These are phyloP conservation scores for Ispidina lecontei DNA, from an alignment of 2,797 vertebrate species.

Conservation along the genomic window DNA sequence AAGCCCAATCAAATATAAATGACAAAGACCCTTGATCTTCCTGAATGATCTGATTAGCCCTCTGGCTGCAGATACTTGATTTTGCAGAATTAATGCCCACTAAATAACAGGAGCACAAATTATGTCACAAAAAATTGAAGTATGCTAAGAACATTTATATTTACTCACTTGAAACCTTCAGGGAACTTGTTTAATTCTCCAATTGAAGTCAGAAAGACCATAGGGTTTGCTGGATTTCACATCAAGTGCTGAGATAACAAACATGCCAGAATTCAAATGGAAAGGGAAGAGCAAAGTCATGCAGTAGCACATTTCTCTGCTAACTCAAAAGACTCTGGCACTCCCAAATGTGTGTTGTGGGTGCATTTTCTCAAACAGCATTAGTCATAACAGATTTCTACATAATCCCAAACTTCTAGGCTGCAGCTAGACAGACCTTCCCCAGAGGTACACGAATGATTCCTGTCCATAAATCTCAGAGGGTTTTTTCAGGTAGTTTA, in stretches of 20 bases:
- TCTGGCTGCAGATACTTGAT: not conserved
- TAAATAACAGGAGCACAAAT: not conserved
- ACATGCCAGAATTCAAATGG: not conserved
- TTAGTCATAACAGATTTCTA: not conserved
- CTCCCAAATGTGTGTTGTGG: not conserved
- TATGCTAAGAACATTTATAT: not conserved
- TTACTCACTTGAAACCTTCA: not conserved
- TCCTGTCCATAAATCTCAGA: not conserved
- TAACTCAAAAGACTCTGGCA: not conserved
- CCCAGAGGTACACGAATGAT: not conserved
- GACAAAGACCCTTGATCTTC: not conserved
- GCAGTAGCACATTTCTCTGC: not conserved
- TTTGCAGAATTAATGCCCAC: not conserved
- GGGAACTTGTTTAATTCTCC: not conserved
- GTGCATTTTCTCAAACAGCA: not conserved
- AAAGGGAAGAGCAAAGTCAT: not conserved
- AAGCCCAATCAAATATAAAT: not conserved
- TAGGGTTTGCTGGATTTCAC: not conserved
- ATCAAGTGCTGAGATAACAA: not conserved
- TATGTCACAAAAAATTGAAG: not conserved
- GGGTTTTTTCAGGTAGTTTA: not conserved
- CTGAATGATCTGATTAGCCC: not conserved
- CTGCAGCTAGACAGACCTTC: not conserved
- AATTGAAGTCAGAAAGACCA: not conserved
- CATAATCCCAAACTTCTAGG: not conserved